phyloP scores from a whole-genome alignment of 2,113 vertebrate genomes.

The Garra rufa region DNA sequence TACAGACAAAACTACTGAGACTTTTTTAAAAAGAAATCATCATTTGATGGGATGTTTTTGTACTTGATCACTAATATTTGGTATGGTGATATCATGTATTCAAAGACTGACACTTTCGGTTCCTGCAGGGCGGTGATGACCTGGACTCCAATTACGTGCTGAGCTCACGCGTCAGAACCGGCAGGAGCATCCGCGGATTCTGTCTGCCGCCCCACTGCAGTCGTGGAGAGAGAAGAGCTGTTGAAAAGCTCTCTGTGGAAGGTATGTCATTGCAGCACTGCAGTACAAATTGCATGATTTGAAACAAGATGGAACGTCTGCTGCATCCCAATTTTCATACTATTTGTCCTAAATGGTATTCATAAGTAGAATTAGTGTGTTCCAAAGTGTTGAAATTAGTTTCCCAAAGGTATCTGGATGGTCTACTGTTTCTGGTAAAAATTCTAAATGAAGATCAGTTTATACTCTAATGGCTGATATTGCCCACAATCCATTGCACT shows the following conservation, averaged over 20 bases:
- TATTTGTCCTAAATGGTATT: not conserved
- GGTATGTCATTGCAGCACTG: constrained; percentile 68
- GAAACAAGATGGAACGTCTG: not conserved
- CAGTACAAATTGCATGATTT: not conserved
- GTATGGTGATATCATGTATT: not conserved
- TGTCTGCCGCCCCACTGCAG: constrained; percentile 96
- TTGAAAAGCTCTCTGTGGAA: constrained; percentile 91
- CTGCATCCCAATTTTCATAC: not conserved
- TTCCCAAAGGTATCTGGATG: not conserved
- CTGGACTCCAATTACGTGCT: constrained; percentile 94
- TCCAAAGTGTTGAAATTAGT: not conserved
- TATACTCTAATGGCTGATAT: not conserved
- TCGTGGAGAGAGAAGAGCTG: constrained; percentile 89
- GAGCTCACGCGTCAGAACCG: constrained; percentile 95
- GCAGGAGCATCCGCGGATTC: constrained; percentile 92
- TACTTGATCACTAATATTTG: not conserved
- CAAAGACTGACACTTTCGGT: not conserved
- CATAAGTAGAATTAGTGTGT: not conserved
- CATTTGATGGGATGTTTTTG: too few species aligned
- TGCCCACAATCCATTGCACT: not conserved
- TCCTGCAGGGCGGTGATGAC: constrained; percentile 89
- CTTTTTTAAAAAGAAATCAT: too few species aligned
- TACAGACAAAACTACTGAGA: too few species aligned
- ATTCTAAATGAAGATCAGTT: not conserved
- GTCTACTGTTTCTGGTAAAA: not conserved